phyloP scores from a whole-genome alignment of 1,140 invertebrate species.

The Sitodiplosis mosellana region DNA sequence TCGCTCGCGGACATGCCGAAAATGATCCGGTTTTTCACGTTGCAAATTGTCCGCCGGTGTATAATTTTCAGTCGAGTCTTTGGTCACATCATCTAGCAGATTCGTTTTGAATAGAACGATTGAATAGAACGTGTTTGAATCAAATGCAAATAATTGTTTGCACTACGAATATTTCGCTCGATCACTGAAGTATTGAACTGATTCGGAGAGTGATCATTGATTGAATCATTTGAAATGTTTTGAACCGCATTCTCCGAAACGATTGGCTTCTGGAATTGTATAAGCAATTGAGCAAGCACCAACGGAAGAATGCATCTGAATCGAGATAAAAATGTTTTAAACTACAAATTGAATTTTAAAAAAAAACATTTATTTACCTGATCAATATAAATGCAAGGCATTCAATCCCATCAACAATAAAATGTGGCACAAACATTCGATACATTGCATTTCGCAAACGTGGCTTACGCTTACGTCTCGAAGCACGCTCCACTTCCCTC shows the following conservation, averaged over 20 bases:
- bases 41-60: too few species aligned
- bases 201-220: constrained; percentile 2
- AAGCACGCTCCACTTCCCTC: constrained; percentile 26
- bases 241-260: background rate
- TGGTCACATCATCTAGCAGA: too few species aligned
- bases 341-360: too few species aligned
- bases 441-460: constrained; percentile 24
- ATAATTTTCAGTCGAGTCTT: too few species aligned
- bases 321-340: too few species aligned
- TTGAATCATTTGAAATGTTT: background rate
- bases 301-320: constrained; percentile 29
- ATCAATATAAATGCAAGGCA: constrained; percentile 24
- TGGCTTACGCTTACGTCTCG: constrained; percentile 21
- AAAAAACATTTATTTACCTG: constrained; percentile 27
- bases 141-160: background rate
- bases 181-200: background rate
- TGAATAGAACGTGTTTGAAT: background rate
- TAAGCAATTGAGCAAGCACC: constrained; percentile 25
- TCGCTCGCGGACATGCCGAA: background rate
- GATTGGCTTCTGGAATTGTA: constrained; percentile 18
- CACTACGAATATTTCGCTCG: too few species aligned
- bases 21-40: background rate
- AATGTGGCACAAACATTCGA: constrained; percentile 24
- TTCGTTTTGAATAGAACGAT: too few species aligned
- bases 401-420: constrained; percentile 26